Conservation (phyloP, 2,888 invertebrate species). For the Agrilus mali region DNA sequence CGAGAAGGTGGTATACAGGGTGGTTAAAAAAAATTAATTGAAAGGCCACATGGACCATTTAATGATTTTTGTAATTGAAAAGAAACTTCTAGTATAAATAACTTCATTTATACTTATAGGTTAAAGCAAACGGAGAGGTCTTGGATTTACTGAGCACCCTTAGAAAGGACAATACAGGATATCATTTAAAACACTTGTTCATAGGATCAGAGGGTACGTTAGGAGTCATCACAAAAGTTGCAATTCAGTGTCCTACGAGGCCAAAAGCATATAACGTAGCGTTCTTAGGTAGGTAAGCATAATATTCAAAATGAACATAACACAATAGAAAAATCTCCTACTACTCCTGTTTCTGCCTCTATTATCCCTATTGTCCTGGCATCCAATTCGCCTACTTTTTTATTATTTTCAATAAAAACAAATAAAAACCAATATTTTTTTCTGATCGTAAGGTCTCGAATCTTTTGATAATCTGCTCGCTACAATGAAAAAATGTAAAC, state of each 20-base stretch:
- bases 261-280: slow-evolving; percentile 77
- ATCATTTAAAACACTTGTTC: slow-evolving; percentile 91
- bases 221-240: slow-evolving; percentile 85
- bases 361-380: no score
- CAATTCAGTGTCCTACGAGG: slow-evolving; percentile 77
- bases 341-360: no score
- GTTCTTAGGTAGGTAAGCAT: slow-evolving; percentile 57
- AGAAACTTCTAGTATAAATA: not conserved
- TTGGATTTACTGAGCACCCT: slow-evolving; percentile 74
- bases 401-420: not conserved
- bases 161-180: slow-evolving; percentile 96
- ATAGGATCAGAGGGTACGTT: slow-evolving; percentile 96
- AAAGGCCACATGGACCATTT: no score
- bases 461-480: slow-evolving; percentile 67
- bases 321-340: not conserved
- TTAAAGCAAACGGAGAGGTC: slow-evolving; percentile 73
- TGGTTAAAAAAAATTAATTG: no score
- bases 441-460: slow-evolving; percentile 55
- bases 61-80: not conserved
- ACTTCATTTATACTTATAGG: slow-evolving; percentile 36
- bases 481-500: slow-evolving; percentile 62
- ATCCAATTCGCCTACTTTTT: no score
- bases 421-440: slow-evolving; percentile 5
- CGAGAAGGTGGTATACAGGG: no score
- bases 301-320: not conserved